phyloP scores from a whole-genome alignment of 2,113 vertebrate genomes.

The Falcunculus frontatus region DNA sequence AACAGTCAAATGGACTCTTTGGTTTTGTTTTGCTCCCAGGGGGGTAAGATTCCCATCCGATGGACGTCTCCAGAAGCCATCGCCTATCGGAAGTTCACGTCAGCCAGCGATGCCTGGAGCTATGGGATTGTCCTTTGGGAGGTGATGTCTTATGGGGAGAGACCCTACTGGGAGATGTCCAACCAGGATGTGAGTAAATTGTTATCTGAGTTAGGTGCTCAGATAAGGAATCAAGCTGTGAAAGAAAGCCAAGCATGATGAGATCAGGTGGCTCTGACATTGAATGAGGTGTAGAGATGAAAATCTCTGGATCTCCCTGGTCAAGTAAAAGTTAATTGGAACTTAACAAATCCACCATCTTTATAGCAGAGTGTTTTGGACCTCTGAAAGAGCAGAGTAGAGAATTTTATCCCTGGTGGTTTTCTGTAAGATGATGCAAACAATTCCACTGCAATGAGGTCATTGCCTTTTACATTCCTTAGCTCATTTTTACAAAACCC shows the following conservation, averaged over 20 bases:
- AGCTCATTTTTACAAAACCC: background rate
- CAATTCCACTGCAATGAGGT: background rate
- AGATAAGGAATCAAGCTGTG: conserved; percentile 50
- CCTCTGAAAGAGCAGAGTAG: background rate
- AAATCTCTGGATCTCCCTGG: background rate
- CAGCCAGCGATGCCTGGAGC: conserved; percentile 95
- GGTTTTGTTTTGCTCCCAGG: conserved; percentile 69
- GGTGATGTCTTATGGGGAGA: conserved; percentile 97
- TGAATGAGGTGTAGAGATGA: background rate
- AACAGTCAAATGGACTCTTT: background rate
- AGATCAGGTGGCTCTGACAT: conserved; percentile 52
- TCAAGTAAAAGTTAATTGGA: background rate
- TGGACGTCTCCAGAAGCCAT: conserved; percentile 98
- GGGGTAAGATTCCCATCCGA: conserved; percentile 96
- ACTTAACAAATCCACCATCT: background rate
- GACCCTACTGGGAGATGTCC: conserved; percentile 99
- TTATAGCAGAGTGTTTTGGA: background rate
- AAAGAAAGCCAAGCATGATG: conserved; percentile 53
- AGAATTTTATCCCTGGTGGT: background rate
- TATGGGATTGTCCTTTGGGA: conserved; percentile 98
- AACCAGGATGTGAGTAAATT: conserved; percentile 94
- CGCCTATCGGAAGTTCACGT: conserved; percentile 97
- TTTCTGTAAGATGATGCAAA: background rate
- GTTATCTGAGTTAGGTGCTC: conserved; percentile 9
- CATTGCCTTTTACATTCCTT: background rate